Evolutionary conservation across 2,888 invertebrate species (phyloP).

Genomic region (Epiblema foenella): DNA sequence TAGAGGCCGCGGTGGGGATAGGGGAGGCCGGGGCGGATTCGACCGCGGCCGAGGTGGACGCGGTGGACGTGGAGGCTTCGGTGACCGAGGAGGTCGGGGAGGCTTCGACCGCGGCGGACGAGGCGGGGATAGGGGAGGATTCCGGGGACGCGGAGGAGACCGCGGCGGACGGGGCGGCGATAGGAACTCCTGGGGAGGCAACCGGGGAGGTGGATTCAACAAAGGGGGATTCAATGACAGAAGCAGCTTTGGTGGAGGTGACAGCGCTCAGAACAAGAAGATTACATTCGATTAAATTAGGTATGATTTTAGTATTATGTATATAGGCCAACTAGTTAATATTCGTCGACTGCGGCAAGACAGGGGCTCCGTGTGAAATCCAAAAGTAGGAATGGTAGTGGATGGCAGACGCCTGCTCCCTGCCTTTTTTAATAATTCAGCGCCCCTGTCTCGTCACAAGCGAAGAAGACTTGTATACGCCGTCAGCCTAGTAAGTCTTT

Average conservation of each 20-base stretch:
- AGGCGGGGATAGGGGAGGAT: slow-evolving; percentile 59
- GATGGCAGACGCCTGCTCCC: too few species aligned
- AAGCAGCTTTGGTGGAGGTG: slow-evolving; percentile 85
- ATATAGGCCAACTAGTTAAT: too few species aligned
- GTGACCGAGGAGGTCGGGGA: slow-evolving; percentile 32
- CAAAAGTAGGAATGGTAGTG: too few species aligned
- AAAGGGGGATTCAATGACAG: slow-evolving; percentile 86
- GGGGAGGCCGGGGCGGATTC: slow-evolving; percentile 63
- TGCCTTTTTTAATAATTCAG: too few species aligned
- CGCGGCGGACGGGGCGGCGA: background rate
- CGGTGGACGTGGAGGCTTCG: slow-evolving; percentile 55
- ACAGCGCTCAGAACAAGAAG: slow-evolving; percentile 89
- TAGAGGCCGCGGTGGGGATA: slow-evolving; percentile 57
- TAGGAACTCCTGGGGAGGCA: background rate
- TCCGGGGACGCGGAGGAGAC: slow-evolving; percentile 14
- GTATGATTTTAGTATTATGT: slow-evolving; percentile 53
- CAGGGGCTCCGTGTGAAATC: too few species aligned
- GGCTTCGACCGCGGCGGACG: slow-evolving; percentile 47
- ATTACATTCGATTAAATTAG: slow-evolving; percentile 87
- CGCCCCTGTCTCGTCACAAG: too few species aligned
- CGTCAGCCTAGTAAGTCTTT: too few species aligned
- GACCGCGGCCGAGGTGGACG: slow-evolving; percentile 56
- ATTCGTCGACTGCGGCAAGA: too few species aligned
- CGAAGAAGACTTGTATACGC: too few species aligned
- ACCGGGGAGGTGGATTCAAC: slow-evolving; percentile 59